Evolutionary conservation across 2,113 vertebrate genomes (phyloP).

Genomic region (Morone chrysops): DNA sequence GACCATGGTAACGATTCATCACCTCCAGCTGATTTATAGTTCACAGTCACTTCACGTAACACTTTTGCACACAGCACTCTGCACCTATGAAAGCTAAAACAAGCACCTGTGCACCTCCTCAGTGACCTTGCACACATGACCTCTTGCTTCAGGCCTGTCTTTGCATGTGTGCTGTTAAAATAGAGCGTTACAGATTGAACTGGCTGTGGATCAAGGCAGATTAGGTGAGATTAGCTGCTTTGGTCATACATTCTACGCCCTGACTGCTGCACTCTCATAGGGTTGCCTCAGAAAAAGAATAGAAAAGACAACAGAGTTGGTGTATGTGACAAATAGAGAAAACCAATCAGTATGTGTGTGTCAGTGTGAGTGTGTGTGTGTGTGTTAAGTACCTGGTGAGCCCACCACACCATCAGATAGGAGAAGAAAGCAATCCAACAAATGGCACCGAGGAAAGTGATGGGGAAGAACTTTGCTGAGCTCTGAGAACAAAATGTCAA

Average conservation of each 20-base stretch:
- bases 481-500: slow-evolving; percentile 81
- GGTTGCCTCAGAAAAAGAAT: slow-evolving; percentile 24
- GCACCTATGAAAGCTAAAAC: not conserved
- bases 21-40: not conserved
- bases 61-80: not conserved
- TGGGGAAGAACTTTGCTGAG: slow-evolving; percentile 89
- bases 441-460: slow-evolving; percentile 95
- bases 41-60: not conserved
- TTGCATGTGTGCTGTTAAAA: slow-evolving; percentile 50
- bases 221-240: slow-evolving; percentile 69
- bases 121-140: slow-evolving; percentile 35
- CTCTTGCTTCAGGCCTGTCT: slow-evolving; percentile 17
- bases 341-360: not conserved
- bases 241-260: slow-evolving; percentile 67
- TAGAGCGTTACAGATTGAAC: slow-evolving; percentile 58
- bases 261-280: slow-evolving; percentile 30
- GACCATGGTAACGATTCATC: not conserved
- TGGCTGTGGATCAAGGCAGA: slow-evolving; percentile 64
- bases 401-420: slow-evolving; percentile 99
- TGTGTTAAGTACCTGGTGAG: slow-evolving; percentile 91
- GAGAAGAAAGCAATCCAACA: slow-evolving; percentile 95
- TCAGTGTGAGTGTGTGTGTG: slow-evolving; percentile 18
- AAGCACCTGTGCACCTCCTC: not conserved
- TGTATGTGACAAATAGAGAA: not conserved
- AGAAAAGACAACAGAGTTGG: not conserved